Base-by-base conservation (phyloP, 2,888 invertebrate genomes). In the Strigamia maritima region DNA sequence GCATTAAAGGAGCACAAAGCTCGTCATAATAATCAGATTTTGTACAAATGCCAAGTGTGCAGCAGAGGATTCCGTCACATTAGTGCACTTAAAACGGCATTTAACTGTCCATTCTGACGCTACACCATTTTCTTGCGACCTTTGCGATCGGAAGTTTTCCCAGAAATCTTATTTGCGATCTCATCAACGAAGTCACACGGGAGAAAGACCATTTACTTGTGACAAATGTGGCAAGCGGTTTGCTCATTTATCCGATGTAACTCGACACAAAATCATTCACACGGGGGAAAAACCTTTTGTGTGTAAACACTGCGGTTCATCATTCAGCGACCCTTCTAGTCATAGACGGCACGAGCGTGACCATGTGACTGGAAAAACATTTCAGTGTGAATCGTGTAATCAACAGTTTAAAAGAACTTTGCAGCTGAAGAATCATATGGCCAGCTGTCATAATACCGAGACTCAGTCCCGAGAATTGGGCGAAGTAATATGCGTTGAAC, bases 201-300 rank as follows among this genome's bases (percentile, higher is more conserved):
- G 75, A 0, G 78, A 78, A 65, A 8, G 35, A 44, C 81, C 81
- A 14, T 81, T 80, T 75, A 74, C 79, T 2, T 81, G 81, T 74
- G 80, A 80, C 54, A 80, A 79, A 35, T 81, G 81, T 77, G 79
- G 79, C 3, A 78, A 81, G 28, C 79, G 80, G 24, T 81, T 81
- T 79, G 81, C 81, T n/a, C 78, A 80, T 31, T 31, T 78, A 49
- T 78, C 78, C 16, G 81, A 81, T 28, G 40, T 81, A 22, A 80
- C 80, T 2, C 65, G 81, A 16, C 81, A 81, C n/a, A 76, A 81
- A 35, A 81, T 80, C 38, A 81, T 80, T 65, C 81, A 81, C 40
- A 81, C 80, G 74, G 81, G 81, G 14, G 77, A 80, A 2, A 81
- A 81, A 78, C 81, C 81, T n/a, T 81, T 80, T 40, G 80, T 78